Evolutionary conservation across 1,140 invertebrate species (phyloP), one percentile per base, ranked within the genome.

Genomic region (Psilanteris sp.): DNA sequence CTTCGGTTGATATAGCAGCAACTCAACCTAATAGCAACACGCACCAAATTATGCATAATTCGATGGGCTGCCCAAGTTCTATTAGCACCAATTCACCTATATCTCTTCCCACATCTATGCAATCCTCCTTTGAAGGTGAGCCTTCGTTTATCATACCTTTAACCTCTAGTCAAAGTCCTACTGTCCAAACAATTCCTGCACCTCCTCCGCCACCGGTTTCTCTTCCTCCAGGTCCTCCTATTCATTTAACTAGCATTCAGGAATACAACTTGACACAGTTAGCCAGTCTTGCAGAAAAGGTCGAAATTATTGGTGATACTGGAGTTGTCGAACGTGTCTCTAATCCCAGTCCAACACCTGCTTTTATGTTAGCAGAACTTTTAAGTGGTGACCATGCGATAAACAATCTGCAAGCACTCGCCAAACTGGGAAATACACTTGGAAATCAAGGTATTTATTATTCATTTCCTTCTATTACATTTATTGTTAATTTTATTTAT

Each of bases 371-470:
- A 55, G 93, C 92, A 5, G 94, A 95, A 80, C 88, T 96, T 46
- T 90, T 95, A 20, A 90, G 91, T 50, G 93, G 93, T 16, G 94
- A 95, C 82, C 93, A 94, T 84, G 93, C 94, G 24, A 91, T 94
- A 66, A 95, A 95, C 82, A 97, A 96, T 89, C 89, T 96, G 44
- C 94, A 96, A 82, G 95, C 94, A 9, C 90, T 97, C 44, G 95
- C 95, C 37, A 96, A 97, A 87, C 89, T 97, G 24, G 95, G 94
- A 78, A 89, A 88, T 46, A 79, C 87, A 11, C 88, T 93, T 29
- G 92, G 91, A 34, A 90, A 89, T 84, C 91, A 92, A 87, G 93
- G 92, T 93, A 83, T 14, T n/a, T n/a, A n/a, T n/a, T n/a, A n/a
- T n/a, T n/a, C n/a, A n/a, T n/a, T n/a, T n/a, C n/a, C n/a, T n/a